phyloP scores from a whole-genome alignment of 2,113 vertebrate species.

The Promerops cafer region DNA sequence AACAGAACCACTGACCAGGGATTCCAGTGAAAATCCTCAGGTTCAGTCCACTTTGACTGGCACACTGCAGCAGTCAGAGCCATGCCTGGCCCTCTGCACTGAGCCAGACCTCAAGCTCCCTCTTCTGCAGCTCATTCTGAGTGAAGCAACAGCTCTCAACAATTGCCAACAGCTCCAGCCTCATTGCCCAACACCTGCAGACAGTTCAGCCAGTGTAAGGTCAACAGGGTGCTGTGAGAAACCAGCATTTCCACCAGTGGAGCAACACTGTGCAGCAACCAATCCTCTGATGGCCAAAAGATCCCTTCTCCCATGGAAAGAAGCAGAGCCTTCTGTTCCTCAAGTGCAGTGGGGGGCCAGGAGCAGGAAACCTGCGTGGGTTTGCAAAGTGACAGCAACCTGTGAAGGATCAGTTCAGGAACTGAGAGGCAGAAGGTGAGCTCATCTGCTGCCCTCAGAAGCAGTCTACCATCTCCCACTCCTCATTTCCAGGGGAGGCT shows the following conservation, averaged over 20 bases:
- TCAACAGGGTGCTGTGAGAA: not conserved
- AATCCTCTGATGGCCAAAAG: not conserved
- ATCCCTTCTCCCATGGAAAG: not conserved
- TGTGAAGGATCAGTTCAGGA: not conserved
- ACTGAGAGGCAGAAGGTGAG: not conserved
- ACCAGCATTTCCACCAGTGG: not conserved
- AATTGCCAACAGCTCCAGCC: not conserved
- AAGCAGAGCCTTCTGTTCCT: not conserved
- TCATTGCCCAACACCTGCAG: not conserved
- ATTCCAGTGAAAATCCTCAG: not conserved
- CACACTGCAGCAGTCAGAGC: not conserved
- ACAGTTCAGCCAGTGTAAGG: not conserved
- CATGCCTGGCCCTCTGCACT: not conserved
- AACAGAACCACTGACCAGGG: not conserved
- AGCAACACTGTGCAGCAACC: not conserved
- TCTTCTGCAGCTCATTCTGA: not conserved
- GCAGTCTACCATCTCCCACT: not conserved
- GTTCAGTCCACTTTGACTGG: not conserved
- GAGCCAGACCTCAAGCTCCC: not conserved
- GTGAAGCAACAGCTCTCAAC: not conserved
- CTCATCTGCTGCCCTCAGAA: not conserved
- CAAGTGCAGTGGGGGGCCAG: accelerated
- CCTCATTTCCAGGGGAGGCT: not conserved
- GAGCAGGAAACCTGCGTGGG: not conserved
- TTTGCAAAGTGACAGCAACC: not conserved